These are phyloP conservation scores for Ictalurus punctatus DNA, from an alignment of 2,113 vertebrate genomes.

Conservation along the genomic window DNA sequence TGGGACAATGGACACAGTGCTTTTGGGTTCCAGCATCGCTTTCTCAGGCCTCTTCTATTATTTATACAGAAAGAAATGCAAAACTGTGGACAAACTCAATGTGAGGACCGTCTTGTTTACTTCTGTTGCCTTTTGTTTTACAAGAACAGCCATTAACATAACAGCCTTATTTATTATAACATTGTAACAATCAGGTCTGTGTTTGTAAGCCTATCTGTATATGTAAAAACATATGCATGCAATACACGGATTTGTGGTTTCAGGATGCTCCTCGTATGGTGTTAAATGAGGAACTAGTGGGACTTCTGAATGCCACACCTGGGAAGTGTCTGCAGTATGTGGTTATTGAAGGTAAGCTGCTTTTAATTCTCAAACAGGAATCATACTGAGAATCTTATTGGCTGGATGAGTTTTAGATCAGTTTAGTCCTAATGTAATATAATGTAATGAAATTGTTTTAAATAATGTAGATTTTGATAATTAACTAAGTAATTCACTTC, in stretches of 20 bases:
- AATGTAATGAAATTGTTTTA: background rate
- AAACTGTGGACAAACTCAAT: slow-evolving; percentile 71
- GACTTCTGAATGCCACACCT: slow-evolving; percentile 73
- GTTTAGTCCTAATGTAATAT: background rate
- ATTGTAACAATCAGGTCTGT: background rate
- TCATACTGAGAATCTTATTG: background rate
- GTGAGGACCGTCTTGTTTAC: slow-evolving; percentile 60
- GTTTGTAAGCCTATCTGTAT: background rate
- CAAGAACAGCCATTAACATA: background rate
- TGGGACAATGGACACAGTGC: slow-evolving; percentile 68
- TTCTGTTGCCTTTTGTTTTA: background rate
- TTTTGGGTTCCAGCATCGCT: slow-evolving; percentile 78
- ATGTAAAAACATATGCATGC: slow-evolving; percentile 1
- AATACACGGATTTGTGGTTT: slow-evolving; percentile 29
- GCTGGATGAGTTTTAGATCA: background rate
- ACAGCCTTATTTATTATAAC: background rate
- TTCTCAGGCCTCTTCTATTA: slow-evolving; percentile 81
- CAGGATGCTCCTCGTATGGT: slow-evolving; percentile 80
- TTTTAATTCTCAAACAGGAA: background rate
- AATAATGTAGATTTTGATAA: background rate
- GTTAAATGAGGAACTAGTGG: slow-evolving; percentile 70
- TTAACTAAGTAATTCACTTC: background rate
- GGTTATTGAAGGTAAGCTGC: slow-evolving; percentile 80
- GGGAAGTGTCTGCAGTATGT: slow-evolving; percentile 79
- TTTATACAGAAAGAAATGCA: slow-evolving; percentile 74